Evolutionary conservation across 2,113 vertebrate species (phyloP).

Genomic region (Talpa occidentalis): DNA sequence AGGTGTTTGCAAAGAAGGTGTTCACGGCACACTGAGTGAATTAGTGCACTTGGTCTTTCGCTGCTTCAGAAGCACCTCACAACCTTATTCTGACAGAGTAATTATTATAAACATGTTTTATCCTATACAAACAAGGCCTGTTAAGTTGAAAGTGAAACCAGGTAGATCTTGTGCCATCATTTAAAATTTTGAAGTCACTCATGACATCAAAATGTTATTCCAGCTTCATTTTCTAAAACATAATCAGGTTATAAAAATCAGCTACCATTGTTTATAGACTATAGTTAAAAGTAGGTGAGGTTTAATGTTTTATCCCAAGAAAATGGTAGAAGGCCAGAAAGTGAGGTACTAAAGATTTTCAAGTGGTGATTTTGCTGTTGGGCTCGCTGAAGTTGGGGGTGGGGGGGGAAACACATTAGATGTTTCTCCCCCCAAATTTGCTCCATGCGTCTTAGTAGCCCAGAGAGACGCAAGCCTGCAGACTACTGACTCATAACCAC

Average conservation of each 20-base stretch:
- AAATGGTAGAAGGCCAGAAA: not conserved
- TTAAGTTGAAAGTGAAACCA: not conserved
- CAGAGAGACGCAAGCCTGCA: not conserved
- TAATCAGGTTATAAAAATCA: not conserved
- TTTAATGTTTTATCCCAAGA: not conserved
- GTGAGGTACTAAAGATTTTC: not conserved
- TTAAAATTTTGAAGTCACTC: not conserved
- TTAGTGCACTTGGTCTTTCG: not conserved
- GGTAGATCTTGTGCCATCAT: not conserved
- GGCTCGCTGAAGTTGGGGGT: not conserved
- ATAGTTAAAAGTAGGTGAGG: not conserved
- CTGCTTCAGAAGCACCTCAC: not conserved
- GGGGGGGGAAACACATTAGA: not conserved
- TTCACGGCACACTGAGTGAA: not conserved
- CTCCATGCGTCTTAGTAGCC: not conserved
- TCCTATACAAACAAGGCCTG: not conserved
- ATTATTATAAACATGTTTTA: no score
- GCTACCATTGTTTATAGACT: not conserved
- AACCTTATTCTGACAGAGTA: not conserved
- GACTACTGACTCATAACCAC: not conserved
- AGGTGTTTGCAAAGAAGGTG: not conserved
- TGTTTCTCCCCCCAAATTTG: not conserved
- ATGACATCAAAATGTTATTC: not conserved
- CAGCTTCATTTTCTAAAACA: not conserved
- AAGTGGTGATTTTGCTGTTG: not conserved